Evolutionary conservation across 2,113 vertebrate species (phyloP).

Genomic region (Amblyornis subalaris): DNA sequence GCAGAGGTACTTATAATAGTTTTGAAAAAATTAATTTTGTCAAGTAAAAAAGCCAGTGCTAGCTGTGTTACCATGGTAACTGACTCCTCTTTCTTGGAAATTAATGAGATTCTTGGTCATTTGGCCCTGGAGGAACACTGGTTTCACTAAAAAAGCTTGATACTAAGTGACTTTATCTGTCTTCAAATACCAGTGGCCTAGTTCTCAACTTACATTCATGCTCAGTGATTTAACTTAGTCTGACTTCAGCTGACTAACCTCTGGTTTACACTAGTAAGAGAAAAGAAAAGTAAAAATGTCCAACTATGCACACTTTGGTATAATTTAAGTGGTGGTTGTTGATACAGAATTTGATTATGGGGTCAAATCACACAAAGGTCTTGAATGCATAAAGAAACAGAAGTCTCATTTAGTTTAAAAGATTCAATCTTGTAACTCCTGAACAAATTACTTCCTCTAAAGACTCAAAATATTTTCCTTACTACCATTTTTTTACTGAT

Average conservation of each 20-base stretch:
- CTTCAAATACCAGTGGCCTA: neutral
- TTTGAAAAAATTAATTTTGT: neutral
- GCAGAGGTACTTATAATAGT: neutral
- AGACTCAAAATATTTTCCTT: neutral
- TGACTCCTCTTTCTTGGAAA: neutral
- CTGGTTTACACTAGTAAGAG: neutral
- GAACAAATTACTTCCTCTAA: neutral
- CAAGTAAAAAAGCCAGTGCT: neutral
- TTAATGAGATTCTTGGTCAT: neutral
- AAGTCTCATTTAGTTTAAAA: neutral
- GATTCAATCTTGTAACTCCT: neutral
- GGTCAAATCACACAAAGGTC: neutral
- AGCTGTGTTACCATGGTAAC: neutral
- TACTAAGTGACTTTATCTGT: neutral
- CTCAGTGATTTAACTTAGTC: neutral
- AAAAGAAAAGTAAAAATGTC: neutral
- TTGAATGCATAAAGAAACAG: neutral
- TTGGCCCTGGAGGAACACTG: neutral
- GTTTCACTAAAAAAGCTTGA: neutral
- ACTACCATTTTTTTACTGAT: neutral
- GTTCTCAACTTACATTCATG: neutral
- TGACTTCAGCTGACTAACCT: neutral
- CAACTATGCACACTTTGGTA: neutral
- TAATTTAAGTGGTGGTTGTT: neutral
- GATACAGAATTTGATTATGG: neutral